Evolutionary conservation across 1,140 invertebrate genomes (phyloP), one percentile per base, ranked within the genome.

Genomic region (Bombus affinis): DNA sequence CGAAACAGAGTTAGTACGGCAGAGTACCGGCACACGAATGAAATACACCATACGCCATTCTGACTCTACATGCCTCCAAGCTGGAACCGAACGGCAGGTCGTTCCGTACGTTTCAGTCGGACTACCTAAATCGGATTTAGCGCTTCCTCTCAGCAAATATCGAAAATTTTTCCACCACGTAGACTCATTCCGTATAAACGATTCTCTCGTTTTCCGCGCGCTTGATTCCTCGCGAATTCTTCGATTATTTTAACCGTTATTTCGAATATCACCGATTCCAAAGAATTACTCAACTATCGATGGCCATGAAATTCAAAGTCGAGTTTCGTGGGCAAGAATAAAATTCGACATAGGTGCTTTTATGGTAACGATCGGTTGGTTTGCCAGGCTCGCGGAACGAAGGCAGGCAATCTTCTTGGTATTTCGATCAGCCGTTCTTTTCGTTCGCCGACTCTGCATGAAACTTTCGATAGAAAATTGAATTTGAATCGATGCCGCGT

Each of bases 391-490:
- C 74, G 66, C 4, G 15, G n/a, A 37, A 44, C 28, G 66, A 22
- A 37, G 79, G 57, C n/a, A 13, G 25, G 32, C 57, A 53, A 42
- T 47, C 74, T 80, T 77, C 68, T 78, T 88, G 70, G 70, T 71
- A 86, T 79, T 89, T 88, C 73, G 83, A 88, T 83, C 83, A 77
- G 37, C 82, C 81, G 62, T 72, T 84, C 66, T 71, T 83, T 74
- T 37, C 80, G 73, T 65, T 44, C 62, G 35, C n/a, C 44, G 74
- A 70, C 59, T 59, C 75, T 59, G 70, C 83, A 66, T 66, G 81
- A 77, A 72, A 89, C 81, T 66, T 83, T 39, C 77, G 88, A 53
- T 65, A 79, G 88, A 90, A 89, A 90, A 90, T 90, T 90, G 88
- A 90, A 89, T 90, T 86, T 62, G 77, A 89, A 83, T 90, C 71